phyloP scores from a whole-genome alignment of 1,140 invertebrate species.

The Druon quercuslanigerum region DNA sequence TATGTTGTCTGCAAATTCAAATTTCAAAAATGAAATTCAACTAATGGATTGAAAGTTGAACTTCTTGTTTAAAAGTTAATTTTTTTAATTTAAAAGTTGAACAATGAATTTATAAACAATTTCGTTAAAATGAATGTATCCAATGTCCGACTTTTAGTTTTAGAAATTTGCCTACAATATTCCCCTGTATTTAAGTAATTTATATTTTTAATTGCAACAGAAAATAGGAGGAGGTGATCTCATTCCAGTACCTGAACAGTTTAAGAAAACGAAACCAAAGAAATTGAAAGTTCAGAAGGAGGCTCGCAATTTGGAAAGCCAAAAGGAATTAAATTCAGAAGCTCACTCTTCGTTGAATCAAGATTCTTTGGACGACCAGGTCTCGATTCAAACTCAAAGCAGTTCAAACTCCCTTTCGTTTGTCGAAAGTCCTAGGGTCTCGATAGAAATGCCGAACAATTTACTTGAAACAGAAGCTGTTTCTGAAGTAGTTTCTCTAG shows the following conservation, averaged over 20 bases:
- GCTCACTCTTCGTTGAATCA: not conserved
- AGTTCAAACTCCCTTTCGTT: conserved; percentile 7
- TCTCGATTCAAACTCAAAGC: conserved; percentile 17
- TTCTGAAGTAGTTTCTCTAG: conserved; percentile 60
- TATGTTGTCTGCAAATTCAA: too few relatives aligned
- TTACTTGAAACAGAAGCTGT: conserved; percentile 34
- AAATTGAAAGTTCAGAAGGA: conserved; percentile 36
- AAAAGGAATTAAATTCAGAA: conserved; percentile 27
- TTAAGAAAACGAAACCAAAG: conserved; percentile 46
- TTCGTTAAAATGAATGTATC: too few relatives aligned
- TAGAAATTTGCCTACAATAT: too few relatives aligned
- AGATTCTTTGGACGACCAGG: conserved; percentile 20
- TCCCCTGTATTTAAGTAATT: not conserved
- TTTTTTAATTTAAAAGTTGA: too few relatives aligned
- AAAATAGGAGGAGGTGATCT: conserved; percentile 63
- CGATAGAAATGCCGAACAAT: conserved; percentile 42
- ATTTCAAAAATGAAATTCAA: too few relatives aligned
- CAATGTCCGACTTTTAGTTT: too few relatives aligned
- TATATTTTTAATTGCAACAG: conserved; percentile 54
- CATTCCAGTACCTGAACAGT: conserved; percentile 61
- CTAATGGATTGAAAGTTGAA: too few relatives aligned
- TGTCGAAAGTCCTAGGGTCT: conserved; percentile 34
- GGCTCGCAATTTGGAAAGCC: not conserved
- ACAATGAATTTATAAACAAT: too few relatives aligned
- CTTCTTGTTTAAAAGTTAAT: too few relatives aligned